Base-by-base conservation (phyloP, 2,113 vertebrate genomes). In the Setophaga kirtlandii region DNA sequence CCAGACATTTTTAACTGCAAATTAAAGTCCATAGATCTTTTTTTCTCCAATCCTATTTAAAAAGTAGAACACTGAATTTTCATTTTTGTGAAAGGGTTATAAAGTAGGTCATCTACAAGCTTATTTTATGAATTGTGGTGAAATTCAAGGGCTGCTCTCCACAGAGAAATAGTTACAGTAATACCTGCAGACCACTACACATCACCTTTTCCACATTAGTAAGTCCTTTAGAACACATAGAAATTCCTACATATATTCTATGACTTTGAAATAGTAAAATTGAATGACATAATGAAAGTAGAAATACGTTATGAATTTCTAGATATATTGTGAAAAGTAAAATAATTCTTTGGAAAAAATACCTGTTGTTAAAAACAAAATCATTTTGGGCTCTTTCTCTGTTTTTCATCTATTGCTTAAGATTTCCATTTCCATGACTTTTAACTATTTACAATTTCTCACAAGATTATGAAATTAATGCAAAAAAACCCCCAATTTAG, bases 401-500 rank as follows among this genome's bases (percentile, higher is more conserved):
- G 17, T n/a, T 89, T 62, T 59, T 7, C 10, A 19, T 8, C 5
- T 24, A 70, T 18, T 60, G 14, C 7, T 50, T 67, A 50, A 22
- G 41, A 35, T 75, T 79, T 55, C 16, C 16, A 84, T 6, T 79
- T 55, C 16, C 16, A 84, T 6, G 3, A 33, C 21, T 64, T 87
- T 65, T 59, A 25, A 27, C 39, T 71, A 42, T 35, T 55, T 59
- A 68, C 1, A 52, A 7, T 87, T 68, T 67, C 42, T 78, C 15
- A 82, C 15, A 86, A 70, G 27, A 33, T 25, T 81, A 62, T 41
- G 10, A 67, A 64, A 76, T 56, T 22, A 35, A 47, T 56, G 10
- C 2, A 60, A 56, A 49, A 63, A 37, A 9, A 3, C 1, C 0
- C 0, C 1, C 5, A 44, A 20, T 41, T 67, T 65, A 69, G 44